These are phyloP conservation scores for Seira musarum DNA, from an alignment of 2,888 invertebrate genomes.

Conservation along the genomic window DNA sequence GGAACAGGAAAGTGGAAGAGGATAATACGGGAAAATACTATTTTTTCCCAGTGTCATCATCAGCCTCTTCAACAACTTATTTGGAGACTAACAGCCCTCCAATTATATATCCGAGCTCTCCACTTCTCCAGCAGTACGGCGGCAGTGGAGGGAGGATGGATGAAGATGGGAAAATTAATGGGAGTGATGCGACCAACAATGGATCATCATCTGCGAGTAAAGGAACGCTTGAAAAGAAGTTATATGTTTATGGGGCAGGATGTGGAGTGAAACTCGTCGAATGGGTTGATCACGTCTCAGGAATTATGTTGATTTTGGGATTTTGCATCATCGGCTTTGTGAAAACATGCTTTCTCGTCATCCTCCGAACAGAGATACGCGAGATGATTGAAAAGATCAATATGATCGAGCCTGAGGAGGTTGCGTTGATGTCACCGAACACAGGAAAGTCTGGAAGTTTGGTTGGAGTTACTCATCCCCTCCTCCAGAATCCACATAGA, in stretches of 20 bases:
- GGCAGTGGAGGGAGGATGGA: background rate
- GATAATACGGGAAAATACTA: constrained; percentile 4
- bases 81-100: constrained; percentile 31
- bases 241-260: constrained; percentile 63
- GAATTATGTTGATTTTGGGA: constrained; percentile 76
- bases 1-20: background rate
- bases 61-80: constrained; percentile 39
- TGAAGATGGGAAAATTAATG: constrained; percentile 17
- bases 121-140: constrained; percentile 35
- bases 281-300: constrained; percentile 66
- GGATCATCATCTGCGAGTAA: background rate
- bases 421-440: constrained; percentile 51
- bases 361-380: constrained; percentile 78
- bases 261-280: constrained; percentile 65
- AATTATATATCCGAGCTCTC: constrained; percentile 28
- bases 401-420: constrained; percentile 76
- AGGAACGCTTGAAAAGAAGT: constrained; percentile 38
- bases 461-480: constrained; percentile 55
- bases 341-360: constrained; percentile 90
- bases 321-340: constrained; percentile 92
- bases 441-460: constrained; percentile 40
- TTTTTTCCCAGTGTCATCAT: constrained; percentile 40
- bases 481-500: constrained; percentile 62
- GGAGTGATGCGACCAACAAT: constrained; percentile 15
- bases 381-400: constrained; percentile 95